Evolutionary conservation across 2,797 vertebrate species (phyloP).

Genomic region (Loris lydekkerianus): DNA sequence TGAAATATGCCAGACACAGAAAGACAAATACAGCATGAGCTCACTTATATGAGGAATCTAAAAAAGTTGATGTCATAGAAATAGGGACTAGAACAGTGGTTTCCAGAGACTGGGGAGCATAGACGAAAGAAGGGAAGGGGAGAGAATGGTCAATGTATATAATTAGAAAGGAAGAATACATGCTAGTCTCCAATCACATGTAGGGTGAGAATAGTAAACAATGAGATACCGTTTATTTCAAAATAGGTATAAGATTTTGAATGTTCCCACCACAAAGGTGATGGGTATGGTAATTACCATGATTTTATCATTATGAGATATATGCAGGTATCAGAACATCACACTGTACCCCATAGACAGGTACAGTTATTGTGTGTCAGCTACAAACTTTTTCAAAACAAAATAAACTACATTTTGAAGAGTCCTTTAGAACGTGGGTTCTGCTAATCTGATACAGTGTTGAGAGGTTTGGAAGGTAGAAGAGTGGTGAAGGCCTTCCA

Average conservation of each 20-base stretch:
- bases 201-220: background rate
- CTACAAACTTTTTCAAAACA: background rate
- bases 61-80: background rate
- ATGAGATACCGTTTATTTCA: background rate
- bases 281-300: background rate
- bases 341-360: background rate
- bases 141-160: background rate
- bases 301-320: background rate
- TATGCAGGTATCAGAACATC: background rate
- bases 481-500: background rate
- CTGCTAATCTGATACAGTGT: background rate
- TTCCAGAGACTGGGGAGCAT: background rate
- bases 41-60: background rate
- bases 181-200: background rate
- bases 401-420: constrained; percentile 1
- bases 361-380: background rate
- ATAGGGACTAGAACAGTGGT: background rate
- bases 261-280: background rate
- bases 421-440: constrained; percentile 33
- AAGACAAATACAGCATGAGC: background rate
- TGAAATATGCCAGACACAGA: background rate
- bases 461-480: constrained; percentile 48
- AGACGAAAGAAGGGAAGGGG: background rate
- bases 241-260: background rate
- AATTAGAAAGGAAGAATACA: background rate